A percentile compares a stretch with the other conserved stretches of the same genome.
Evolutionary conservation across 2,888 invertebrate species (phyloP).

Genomic region (Caenorhabditis auriculariae): DNA sequence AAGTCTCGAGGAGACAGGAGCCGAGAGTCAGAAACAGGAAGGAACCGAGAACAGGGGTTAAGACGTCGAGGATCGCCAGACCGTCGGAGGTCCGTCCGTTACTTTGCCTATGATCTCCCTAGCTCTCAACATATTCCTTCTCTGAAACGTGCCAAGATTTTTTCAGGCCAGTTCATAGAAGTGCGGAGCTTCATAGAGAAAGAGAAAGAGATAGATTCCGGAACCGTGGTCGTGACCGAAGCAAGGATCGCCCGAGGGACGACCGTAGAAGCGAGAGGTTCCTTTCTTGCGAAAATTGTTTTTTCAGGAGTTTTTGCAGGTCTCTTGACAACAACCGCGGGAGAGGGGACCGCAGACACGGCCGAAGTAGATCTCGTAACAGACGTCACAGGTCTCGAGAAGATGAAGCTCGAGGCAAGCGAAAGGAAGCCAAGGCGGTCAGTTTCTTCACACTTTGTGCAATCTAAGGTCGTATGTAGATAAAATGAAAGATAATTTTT

Average conservation of each 20-base stretch:
- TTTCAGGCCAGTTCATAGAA: neutral
- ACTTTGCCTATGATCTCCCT: no score
- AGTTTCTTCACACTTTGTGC: no score
- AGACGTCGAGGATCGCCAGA: conserved; percentile 8
- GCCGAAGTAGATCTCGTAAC: conserved; percentile 1
- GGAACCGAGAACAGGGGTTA: conserved; percentile 13
- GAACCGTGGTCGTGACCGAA: conserved; percentile 2
- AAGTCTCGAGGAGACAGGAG: conserved; percentile 14
- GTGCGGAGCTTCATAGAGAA: neutral
- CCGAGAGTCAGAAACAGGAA: conserved; percentile 11
- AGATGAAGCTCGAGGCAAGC: no score
- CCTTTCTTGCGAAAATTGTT: no score
- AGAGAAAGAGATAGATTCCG: conserved; percentile 13
- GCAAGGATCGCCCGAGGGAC: neutral
- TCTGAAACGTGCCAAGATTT: no score
- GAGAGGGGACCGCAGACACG: conserved; percentile 8
- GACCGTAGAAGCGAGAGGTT: conserved; percentile 1
- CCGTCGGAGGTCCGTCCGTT: no score
- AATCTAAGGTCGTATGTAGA: no score
- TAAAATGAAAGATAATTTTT: no score
- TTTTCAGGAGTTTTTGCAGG: no score
- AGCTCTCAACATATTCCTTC: no score
- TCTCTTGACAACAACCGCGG: neutral
- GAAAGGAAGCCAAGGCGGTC: no score
- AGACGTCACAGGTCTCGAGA: conserved; percentile 8